A percentile compares a stretch with the other conserved stretches of the same genome.
Conservation (phyloP, 2,113 vertebrate genomes). For the Anguilla japonica region DNA sequence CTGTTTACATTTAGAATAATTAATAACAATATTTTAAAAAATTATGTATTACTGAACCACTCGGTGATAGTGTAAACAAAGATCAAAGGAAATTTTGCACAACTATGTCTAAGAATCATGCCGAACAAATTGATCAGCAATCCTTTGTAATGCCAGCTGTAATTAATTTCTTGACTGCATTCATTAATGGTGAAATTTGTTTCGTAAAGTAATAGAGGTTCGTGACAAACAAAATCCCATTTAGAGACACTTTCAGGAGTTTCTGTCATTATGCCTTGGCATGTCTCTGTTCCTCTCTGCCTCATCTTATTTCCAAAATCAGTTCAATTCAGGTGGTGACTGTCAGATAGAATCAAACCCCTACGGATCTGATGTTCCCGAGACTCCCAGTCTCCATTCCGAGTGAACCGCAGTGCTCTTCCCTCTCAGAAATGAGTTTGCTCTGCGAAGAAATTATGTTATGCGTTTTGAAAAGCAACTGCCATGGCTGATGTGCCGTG, state of each 20-base stretch:
- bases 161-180: background rate
- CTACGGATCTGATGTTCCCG: background rate
- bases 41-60: background rate
- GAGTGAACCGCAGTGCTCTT: background rate
- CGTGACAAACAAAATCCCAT: background rate
- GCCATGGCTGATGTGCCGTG: background rate
- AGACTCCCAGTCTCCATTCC: background rate
- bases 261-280: background rate
- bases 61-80: background rate
- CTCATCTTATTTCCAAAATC: background rate
- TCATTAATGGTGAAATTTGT: background rate
- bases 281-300: background rate
- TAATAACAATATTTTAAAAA: background rate
- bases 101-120: background rate
- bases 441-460: background rate
- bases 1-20: background rate
- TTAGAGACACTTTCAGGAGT: background rate
- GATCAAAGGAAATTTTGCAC: background rate
- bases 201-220: background rate
- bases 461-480: background rate
- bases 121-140: background rate
- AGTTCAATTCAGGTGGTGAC: background rate
- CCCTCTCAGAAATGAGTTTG: background rate
- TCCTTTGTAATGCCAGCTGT: background rate
- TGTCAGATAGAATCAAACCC: background rate